Evolutionary conservation across 2,797 vertebrate species (phyloP).

Genomic region (Sebastes glaucus): DNA sequence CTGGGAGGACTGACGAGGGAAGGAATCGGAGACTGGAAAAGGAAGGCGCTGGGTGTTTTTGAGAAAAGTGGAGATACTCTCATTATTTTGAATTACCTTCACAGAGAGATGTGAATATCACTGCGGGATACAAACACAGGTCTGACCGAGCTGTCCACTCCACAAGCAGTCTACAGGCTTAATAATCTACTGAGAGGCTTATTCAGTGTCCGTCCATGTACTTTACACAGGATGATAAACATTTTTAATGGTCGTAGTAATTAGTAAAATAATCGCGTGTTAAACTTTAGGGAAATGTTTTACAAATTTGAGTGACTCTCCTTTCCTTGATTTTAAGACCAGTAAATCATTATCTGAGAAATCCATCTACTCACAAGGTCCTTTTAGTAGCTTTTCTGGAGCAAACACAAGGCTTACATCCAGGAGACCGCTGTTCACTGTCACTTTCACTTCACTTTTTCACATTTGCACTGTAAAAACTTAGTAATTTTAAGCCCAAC

Average conservation of each 20-base stretch:
- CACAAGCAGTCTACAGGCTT: background rate
- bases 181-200: background rate
- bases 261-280: background rate
- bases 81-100: constrained; percentile 23
- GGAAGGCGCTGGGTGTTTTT: background rate
- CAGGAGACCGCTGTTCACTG: no score
- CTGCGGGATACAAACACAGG: background rate
- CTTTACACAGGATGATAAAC: background rate
- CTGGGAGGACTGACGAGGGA: background rate
- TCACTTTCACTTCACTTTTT: no score
- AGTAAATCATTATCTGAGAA: background rate
- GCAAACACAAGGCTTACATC: no score
- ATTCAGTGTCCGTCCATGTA: background rate
- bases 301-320: background rate
- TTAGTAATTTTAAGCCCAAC: no score
- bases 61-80: background rate
- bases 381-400: no score
- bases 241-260: background rate
- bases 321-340: background rate
- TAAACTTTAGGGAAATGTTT: background rate
- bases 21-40: background rate
- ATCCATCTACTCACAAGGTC: background rate
- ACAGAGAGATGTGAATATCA: background rate
- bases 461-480: no score
- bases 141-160: background rate